Conservation (phyloP, 2,113 vertebrate species). For the Pomatorhinus ruficollis region DNA sequence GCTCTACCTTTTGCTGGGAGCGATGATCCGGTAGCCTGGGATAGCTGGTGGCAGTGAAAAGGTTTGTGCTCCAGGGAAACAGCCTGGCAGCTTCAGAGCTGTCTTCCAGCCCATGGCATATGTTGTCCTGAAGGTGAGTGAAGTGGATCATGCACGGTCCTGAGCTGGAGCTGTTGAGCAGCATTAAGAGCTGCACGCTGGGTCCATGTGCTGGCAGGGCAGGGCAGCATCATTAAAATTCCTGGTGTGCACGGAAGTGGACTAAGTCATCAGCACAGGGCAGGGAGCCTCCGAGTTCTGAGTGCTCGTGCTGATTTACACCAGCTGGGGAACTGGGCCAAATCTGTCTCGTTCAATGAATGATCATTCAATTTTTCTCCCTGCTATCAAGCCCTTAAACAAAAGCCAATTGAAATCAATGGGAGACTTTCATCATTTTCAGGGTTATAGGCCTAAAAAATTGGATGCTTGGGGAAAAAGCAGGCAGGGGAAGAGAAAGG, state of each 20-base stretch:
- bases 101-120: fast-evolving
- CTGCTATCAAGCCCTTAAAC: slow-evolving; percentile 50
- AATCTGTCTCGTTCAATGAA: slow-evolving; percentile 31
- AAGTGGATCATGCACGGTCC: neutral
- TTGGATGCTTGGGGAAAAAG: slow-evolving; percentile 16
- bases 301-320: slow-evolving; percentile 6
- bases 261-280: slow-evolving; percentile 10
- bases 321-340: slow-evolving; percentile 29
- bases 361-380: slow-evolving; percentile 57
- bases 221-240: neutral
- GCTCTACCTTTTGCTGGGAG: neutral
- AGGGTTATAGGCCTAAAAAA: slow-evolving; percentile 58
- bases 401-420: slow-evolving; percentile 60
- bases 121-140: neutral
- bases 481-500: neutral
- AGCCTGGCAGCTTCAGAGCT: neutral
- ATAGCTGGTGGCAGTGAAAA: neutral
- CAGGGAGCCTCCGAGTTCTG: neutral
- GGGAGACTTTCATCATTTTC: slow-evolving; percentile 46
- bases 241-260: neutral
- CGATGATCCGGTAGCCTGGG: neutral
- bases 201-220: neutral
- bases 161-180: neutral
- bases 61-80: neutral
- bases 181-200: neutral